Base-by-base conservation (phyloP, 1,140 invertebrate species). In the Cryptotermes secundus region DNA sequence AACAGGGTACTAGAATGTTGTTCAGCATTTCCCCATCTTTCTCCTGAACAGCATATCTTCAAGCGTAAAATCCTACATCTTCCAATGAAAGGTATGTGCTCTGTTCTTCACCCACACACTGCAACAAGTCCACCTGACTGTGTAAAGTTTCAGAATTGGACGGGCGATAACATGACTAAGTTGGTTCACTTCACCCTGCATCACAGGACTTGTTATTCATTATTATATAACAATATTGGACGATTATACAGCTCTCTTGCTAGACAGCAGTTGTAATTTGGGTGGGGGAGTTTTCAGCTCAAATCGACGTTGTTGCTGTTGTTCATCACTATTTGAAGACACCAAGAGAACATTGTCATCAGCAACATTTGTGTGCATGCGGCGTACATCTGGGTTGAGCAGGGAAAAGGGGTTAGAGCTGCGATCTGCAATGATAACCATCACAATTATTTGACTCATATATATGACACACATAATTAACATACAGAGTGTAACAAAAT, bases 281-380 rank as follows among this genome's bases (percentile, higher is more conserved):
- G 59, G 59, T n/a, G 59, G 59, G 6, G 59, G 59, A 65, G 59
- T 65, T 65, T 65, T 65, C 26, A 82, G 26, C 42, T 82, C 81
- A 36, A 82, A 34, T 14, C n/a, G 31, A 3, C 42, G 38, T 9
- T 53, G 42, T 53, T 82, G 26, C 26, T 42, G 59, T 2, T 38
- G 42, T 31, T 84, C 83, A 26, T 80, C 31, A 31, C 79, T 65
- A 22, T 84, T 80, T 81, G 81, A 36, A 10, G 84, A 84, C 42
- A 84, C 81, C 45, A 84, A 80, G 26, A 81, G 84, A 34, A 81
- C 84, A 36, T 80, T 84, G 80, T 84, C 84, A 82, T 84, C 84
- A 31, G 84, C 81, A 59, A 49, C 53, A 26, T 80, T 38, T 31
- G 34, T 34, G 24, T 84, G 84, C 24, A 84, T 26, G 26, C 84